phyloP scores from a whole-genome alignment of 2,888 invertebrate genomes.

The Prosapia bicincta region DNA sequence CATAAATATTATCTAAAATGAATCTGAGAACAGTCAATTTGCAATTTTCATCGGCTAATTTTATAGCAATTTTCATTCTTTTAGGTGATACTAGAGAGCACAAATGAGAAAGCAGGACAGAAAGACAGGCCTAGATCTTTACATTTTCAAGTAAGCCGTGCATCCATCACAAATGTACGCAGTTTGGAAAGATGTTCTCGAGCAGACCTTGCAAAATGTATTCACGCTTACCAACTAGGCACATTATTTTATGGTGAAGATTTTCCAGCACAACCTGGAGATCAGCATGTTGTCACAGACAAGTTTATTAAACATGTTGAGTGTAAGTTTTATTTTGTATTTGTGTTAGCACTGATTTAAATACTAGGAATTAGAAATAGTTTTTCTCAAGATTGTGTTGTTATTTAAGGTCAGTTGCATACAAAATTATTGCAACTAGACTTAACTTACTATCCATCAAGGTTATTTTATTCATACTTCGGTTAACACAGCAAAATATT shows the following conservation, averaged over 20 bases:
- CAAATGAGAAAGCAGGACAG: slow-evolving; percentile 71
- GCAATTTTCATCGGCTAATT: no score
- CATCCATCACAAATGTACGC: slow-evolving; percentile 61
- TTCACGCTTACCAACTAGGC: slow-evolving; percentile 73
- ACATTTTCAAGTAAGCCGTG: slow-evolving; percentile 77
- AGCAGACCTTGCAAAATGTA: slow-evolving; percentile 74
- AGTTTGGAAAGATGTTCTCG: slow-evolving; percentile 64
- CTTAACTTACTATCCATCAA: no score
- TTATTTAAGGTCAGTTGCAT: no score
- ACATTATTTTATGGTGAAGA: slow-evolving; percentile 71
- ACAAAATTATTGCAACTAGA: no score
- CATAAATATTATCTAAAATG: no score
- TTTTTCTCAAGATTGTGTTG: no score
- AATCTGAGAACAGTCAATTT: no score
- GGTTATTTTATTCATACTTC: no score
- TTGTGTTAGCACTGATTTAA: no score
- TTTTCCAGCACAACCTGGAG: slow-evolving; percentile 68
- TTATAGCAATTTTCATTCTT: no score
- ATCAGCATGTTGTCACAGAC: slow-evolving; percentile 75
- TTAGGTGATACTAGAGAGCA: slow-evolving; percentile 75
- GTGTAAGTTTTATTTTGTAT: slow-evolving; percentile 43
- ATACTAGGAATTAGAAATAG: no score
- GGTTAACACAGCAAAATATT: no score
- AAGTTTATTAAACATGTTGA: slow-evolving; percentile 72
- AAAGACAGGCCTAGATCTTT: slow-evolving; percentile 84